phyloP scores from a whole-genome alignment of 2,113 vertebrate species.

The Grammomys dolichurus region DNA sequence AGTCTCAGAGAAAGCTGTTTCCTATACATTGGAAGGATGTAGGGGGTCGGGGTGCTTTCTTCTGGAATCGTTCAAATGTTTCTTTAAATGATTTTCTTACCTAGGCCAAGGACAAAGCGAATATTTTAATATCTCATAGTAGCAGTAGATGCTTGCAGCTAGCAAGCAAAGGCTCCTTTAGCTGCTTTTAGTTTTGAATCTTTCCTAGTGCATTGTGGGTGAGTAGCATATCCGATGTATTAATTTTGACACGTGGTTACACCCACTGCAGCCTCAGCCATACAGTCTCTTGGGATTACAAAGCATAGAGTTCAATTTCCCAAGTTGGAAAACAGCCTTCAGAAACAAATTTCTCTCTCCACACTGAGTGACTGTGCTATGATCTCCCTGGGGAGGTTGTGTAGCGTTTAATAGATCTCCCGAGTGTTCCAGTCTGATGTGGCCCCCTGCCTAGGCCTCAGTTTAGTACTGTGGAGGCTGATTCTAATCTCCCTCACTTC shows the following conservation, averaged over 20 bases:
- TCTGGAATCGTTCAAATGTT: constrained; percentile 30
- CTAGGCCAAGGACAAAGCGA: constrained; percentile 4
- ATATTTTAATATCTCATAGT: constrained; percentile 34
- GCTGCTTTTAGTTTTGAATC: constrained; percentile 35
- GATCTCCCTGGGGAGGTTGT: constrained; percentile 75
- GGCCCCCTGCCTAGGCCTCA: background rate
- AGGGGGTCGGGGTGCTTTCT: background rate
- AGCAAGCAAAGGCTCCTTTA: constrained; percentile 19
- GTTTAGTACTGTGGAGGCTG: constrained; percentile 32
- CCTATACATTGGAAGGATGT: background rate
- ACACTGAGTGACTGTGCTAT: constrained; percentile 69
- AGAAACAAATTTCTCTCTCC: constrained; percentile 73
- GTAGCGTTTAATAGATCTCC: constrained; percentile 75
- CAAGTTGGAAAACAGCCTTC: constrained; percentile 72
- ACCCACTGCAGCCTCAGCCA: constrained; percentile 61
- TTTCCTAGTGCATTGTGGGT: constrained; percentile 61
- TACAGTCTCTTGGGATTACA: constrained; percentile 64
- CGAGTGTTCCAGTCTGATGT: constrained; percentile 55
- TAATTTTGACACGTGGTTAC: constrained; percentile 68
- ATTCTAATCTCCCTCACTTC: background rate
- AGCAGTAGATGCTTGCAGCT: background rate
- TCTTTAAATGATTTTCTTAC: constrained; percentile 50
- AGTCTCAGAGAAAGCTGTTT: background rate
- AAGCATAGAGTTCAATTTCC: constrained; percentile 77
- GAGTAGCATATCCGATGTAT: constrained; percentile 56